Conservation (phyloP, 2,888 invertebrate species). For the Dioctria rufipes region DNA sequence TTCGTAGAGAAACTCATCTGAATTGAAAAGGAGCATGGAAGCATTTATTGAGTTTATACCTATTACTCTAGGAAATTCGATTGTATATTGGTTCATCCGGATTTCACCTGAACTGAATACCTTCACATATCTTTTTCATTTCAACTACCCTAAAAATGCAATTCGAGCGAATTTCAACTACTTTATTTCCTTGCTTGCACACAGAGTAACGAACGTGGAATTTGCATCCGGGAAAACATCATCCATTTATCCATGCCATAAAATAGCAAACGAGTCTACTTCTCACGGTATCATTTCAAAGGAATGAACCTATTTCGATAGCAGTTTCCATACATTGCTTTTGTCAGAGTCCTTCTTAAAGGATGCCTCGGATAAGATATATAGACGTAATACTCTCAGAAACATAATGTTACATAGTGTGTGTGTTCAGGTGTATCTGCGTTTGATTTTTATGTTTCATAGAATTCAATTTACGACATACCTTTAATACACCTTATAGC, state of each 20-base stretch:
- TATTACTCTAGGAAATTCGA: conserved; percentile 1
- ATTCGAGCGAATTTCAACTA: conserved; percentile 12
- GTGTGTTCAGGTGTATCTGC: background rate
- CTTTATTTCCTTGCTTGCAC: conserved; percentile 8
- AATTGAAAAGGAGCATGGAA: background rate
- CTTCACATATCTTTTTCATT: background rate
- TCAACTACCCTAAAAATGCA: background rate
- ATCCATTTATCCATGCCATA: conserved; percentile 20
- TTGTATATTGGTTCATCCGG: conserved; percentile 21
- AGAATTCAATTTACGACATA: background rate
- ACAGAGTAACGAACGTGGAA: background rate
- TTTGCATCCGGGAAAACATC: conserved; percentile 27
- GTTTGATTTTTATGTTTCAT: conserved; percentile 1
- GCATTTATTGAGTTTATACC: background rate
- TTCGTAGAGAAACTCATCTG: background rate
- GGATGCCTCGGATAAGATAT: background rate
- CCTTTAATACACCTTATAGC: background rate
- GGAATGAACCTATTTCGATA: background rate
- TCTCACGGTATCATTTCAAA: conserved; percentile 5
- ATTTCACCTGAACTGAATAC: conserved; percentile 7
- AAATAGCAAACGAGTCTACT: conserved; percentile 6
- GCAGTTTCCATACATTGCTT: background rate
- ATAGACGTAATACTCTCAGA: background rate
- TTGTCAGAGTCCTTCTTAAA: background rate
- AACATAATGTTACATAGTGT: too few species aligned